Percentiles rank a stretch among this genome's conserved stretches.
Conservation (phyloP, 2,888 invertebrate species). For the Polyommatus iphigenia region DNA sequence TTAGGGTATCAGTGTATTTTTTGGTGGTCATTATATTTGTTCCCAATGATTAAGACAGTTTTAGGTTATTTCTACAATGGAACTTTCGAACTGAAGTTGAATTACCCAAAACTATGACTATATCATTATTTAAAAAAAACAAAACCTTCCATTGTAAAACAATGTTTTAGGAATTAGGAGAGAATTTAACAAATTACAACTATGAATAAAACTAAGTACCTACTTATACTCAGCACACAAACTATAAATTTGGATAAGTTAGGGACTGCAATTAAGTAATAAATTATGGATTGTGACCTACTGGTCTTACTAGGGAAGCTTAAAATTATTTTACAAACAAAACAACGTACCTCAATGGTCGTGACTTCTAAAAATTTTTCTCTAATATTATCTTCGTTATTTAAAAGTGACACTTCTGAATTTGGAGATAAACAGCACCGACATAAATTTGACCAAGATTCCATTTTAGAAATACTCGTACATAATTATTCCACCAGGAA, state of each 20-base stretch:
- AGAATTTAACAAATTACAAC: neutral
- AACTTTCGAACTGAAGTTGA: neutral
- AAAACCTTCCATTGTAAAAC: neutral
- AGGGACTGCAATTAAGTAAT: neutral
- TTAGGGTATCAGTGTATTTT: too few relatives aligned
- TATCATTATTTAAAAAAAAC: neutral
- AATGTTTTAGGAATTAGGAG: neutral
- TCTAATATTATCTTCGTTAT: conserved; percentile 57
- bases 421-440: conserved; percentile 72
- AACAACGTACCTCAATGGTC: conserved; percentile 59
- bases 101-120: neutral
- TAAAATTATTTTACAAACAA: conserved; percentile 25
- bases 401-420: conserved; percentile 66
- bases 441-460: conserved; percentile 70
- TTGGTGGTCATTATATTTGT: too few relatives aligned
- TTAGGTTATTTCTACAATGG: neutral
- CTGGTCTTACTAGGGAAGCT: too few relatives aligned
- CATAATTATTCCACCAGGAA: conserved; percentile 56
- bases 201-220: neutral
- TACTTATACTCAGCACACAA: neutral
- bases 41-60: neutral
- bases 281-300: neutral
- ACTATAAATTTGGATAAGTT: neutral
- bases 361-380: conserved; percentile 69
- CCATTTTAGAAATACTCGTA: conserved; percentile 61